These are phyloP conservation scores for Brachionus rubens DNA, from an alignment of 1,140 invertebrate genomes.

Conservation along the genomic window DNA sequence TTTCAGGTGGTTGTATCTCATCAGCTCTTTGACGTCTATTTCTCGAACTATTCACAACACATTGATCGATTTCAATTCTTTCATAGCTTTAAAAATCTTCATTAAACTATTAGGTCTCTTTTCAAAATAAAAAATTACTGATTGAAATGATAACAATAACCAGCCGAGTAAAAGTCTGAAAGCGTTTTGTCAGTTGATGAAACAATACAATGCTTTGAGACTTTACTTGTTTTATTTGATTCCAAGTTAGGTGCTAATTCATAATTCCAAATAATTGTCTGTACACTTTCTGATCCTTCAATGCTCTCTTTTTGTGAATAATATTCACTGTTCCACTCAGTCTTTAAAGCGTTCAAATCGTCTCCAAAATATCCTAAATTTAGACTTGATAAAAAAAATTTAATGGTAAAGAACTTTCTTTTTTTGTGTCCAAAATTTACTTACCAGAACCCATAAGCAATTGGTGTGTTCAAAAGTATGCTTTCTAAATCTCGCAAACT, in stretches of 20 bases:
- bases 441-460: conserved; percentile 32
- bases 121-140: conserved; percentile 1
- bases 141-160: conserved; percentile 32
- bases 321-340: conserved; percentile 31
- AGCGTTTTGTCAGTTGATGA: neutral
- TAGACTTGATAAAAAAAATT: no score
- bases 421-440: no score
- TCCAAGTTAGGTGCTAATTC: conserved; percentile 2
- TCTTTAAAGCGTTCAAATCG: neutral
- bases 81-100: neutral
- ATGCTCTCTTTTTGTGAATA: neutral
- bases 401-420: no score
- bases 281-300: neutral
- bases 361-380: conserved; percentile 35
- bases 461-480: neutral
- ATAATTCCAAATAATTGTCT: neutral
- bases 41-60: neutral
- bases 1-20: neutral
- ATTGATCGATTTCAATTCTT: neutral
- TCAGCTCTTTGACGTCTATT: neutral
- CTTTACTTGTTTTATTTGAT: neutral
- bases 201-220: conserved; percentile 32
- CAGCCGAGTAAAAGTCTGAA: neutral
- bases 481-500: conserved; percentile 25
- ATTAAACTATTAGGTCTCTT: no score